Evolutionary conservation across 2,888 invertebrate genomes (phyloP), one percentile per base, ranked within the genome.

Genomic region (Idaea straminata): DNA sequence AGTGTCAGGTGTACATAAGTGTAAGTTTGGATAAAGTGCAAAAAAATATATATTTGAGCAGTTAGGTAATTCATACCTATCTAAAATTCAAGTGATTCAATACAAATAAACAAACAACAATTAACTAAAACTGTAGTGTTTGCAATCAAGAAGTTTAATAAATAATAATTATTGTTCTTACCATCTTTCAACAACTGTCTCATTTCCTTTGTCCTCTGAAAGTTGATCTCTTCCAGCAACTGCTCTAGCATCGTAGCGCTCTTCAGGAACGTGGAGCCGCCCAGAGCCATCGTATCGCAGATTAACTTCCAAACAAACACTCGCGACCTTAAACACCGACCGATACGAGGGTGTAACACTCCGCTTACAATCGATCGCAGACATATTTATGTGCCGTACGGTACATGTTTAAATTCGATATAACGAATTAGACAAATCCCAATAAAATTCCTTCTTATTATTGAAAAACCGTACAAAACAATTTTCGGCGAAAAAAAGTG

Each of bases 131-230:
- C 25, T 25, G 25, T 25, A 25, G 25, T 25, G 25, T 25, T 25
- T 25, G 25, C 25, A 25, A 25, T 25, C 65, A 63, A 36, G 7
- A 63, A 61, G 16, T 38, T 69, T 69, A 70, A 64, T 71, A 59
- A 61, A 61, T 13, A 4, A 64, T 63, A 59, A 15, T 64, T 64
- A 63, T 66, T 77, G 84, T 82, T 80, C 91, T 87, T 85, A 97
- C 97, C 97, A 93, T 97, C 97, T 90, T 97, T 97, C 79, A 97
- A 94, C 76, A 97, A 91, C 87, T 97, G 97, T 62, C 97, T 93
- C 95, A 97, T 96, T 89, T 98, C 98, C 88, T 98, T 98, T 64
- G 97, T 97, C 73, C 98, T 94, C 86, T 98, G 98, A 80, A 98
- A 98, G 88, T 97, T 97, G 74, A 98, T 98, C 88, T 98, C 98